Evolutionary conservation across 2,888 invertebrate genomes (phyloP), one percentile per base, ranked within the genome.

Genomic region (Oegoconia quadripuncta): DNA sequence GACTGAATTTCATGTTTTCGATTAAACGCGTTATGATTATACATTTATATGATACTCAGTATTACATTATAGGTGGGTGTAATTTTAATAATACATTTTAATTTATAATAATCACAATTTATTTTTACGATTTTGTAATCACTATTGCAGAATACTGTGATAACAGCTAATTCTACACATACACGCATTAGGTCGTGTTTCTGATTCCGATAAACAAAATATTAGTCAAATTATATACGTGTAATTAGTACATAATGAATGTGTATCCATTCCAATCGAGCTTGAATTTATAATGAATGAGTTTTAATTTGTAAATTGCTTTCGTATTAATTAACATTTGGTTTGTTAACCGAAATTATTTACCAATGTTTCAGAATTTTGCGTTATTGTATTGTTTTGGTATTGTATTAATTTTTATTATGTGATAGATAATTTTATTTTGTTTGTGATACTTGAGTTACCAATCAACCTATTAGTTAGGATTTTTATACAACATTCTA

Each of bases 81-180:
- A n/a, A n/a, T 43, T 48, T 44, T 48, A 49, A 32, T 41, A 49
- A 50, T 47, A 53, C 56, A 59, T 54, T 50, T 55, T 18, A 37
- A 41, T 32, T 31, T 37, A 31, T 34, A 29, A 27, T 23, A n/a
- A n/a, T 12, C 23, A 23, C 15, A 23, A 23, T 14, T 23, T 34
- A 27, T 27, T 17, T 34, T 34, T 20, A 56, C 48, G 54, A 62
- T 66, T 56, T 66, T n/a, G n/a, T n/a, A n/a, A 64, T 63, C 55
- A 63, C 12, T 54, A 46, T 56, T 59, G 57, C 64, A 52, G 47
- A 50, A 59, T 64, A 65, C 67, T 73, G 74, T 74, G 72, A 74
- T 74, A 69, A 55, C 50, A 42, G n/a, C n/a, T n/a, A 63, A 64
- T 56, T 59, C 56, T 69, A 78, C 74, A 68, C 70, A 60, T 58